Conservation (phyloP, 2,888 invertebrate genomes). For the Spilosoma lubricipeda region DNA sequence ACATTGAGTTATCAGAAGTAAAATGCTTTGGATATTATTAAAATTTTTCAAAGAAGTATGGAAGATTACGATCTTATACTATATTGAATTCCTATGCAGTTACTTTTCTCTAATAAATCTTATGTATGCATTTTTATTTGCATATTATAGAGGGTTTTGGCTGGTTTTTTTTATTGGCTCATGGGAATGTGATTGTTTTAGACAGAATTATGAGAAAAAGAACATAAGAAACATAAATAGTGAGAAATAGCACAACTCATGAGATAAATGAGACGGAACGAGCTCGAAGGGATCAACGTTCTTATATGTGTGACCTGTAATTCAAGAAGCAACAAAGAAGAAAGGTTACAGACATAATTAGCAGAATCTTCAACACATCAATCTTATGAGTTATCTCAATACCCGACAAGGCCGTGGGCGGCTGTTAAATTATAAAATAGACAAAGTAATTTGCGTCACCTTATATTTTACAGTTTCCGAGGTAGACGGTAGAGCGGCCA, state of each 20-base stretch:
- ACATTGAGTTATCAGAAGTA: too few relatives aligned
- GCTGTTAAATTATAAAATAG: slow-evolving; percentile 65
- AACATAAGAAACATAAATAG: too few relatives aligned
- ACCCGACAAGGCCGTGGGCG: slow-evolving; percentile 48
- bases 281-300: background rate
- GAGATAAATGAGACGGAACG: background rate
- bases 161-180: background rate
- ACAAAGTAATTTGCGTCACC: slow-evolving; percentile 68
- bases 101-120: too few relatives aligned
- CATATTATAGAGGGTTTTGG: background rate
- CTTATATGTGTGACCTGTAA: background rate
- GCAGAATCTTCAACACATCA: slow-evolving; percentile 27
- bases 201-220: too few relatives aligned
- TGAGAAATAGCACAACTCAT: background rate
- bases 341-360: slow-evolving; percentile 30
- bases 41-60: too few relatives aligned
- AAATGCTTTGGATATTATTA: too few relatives aligned
- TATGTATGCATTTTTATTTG: background rate
- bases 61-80: too few relatives aligned
- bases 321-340: background rate
- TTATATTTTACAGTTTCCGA: slow-evolving; percentile 65
- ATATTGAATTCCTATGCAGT: background rate
- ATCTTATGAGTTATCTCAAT: slow-evolving; percentile 52
- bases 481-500: slow-evolving; percentile 48
- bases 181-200: background rate